A percentile compares a stretch with the other conserved stretches of the same genome.
Evolutionary conservation across 2,797 vertebrate species (phyloP).

Genomic region (Catamblyrhynchus diadema): DNA sequence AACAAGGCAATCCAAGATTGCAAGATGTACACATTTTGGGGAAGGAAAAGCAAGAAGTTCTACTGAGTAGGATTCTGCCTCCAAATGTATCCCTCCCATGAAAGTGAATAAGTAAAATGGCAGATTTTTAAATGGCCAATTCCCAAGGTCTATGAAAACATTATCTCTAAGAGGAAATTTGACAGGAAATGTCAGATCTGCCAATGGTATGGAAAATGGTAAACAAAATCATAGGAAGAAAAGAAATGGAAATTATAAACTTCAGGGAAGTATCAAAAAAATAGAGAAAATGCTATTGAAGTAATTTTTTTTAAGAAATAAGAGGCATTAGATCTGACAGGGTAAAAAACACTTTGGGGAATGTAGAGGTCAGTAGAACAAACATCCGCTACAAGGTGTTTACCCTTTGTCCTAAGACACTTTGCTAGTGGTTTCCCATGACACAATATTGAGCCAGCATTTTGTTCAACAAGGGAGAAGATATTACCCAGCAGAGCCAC

Average conservation of each 20-base stretch:
- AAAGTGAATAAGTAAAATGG: not conserved
- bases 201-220: not conserved
- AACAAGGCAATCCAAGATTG: not conserved
- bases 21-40: not conserved
- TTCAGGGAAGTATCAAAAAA: not conserved
- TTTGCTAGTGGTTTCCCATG: not conserved
- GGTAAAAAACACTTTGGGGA: not conserved
- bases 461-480: not conserved
- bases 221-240: not conserved
- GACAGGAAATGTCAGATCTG: not conserved
- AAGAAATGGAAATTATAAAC: not conserved
- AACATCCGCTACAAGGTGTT: not conserved
- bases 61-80: not conserved
- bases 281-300: not conserved
- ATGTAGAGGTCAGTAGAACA: not conserved
- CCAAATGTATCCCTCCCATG: not conserved
- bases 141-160: not conserved
- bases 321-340: not conserved
- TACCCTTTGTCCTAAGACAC: not conserved
- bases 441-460: not conserved
- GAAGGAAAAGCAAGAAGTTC: not conserved
- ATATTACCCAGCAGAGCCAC: not conserved
- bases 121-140: not conserved
- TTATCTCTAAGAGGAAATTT: not conserved
- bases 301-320: not conserved